Base-by-base conservation (phyloP, 2,797 vertebrate genomes). In the Australoheros facetus region DNA sequence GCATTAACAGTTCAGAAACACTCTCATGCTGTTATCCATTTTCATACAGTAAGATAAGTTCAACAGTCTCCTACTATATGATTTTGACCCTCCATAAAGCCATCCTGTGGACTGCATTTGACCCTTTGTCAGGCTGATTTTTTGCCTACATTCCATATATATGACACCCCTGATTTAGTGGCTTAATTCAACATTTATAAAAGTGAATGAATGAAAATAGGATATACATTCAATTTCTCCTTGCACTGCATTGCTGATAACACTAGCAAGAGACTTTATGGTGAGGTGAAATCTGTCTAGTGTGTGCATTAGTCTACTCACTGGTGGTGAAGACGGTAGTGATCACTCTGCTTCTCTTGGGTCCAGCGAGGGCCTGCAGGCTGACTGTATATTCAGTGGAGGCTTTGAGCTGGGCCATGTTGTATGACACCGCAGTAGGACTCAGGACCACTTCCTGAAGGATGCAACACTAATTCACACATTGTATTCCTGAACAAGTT, bases 251-350 rank as follows among this genome's bases (percentile, higher is more conserved):
- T 45, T 45, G 26, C 60, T 66, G 39, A 48, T 48, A 48, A 26
- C 23, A 48, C 37, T 64, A 64, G 17, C 28, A 64, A 45, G 17
- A 64, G 39, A 10, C 5, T 45, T 66, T 9, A 28, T 10, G 17
- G 32, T 59, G 23, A 60, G 53, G 16, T 53, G 32, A 34, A 51
- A 74, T 30, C 19, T 42, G 12, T 55, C 14, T 11, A 4, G 53
- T 58, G n/a, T 69, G 39, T 51, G 2, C 1, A 19, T 10, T 34
- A 42, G 37, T 77, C 12, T 13, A 89, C 97, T 96, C 95, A 99
- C 98, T 97, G 91, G 98, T 99, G 83, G 95, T 97, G 92, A 99
- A 97, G 81, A 94, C 7, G 0, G 96, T 95, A 56, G 95, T 95
- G 89, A 97, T 95, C 1, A 90, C 88, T 85, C 95, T 94, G 95